Percentiles rank a stretch among this genome's conserved stretches.
phyloP scores from a whole-genome alignment of 2,888 invertebrate genomes.

The Ornithoptera alexandrae region DNA sequence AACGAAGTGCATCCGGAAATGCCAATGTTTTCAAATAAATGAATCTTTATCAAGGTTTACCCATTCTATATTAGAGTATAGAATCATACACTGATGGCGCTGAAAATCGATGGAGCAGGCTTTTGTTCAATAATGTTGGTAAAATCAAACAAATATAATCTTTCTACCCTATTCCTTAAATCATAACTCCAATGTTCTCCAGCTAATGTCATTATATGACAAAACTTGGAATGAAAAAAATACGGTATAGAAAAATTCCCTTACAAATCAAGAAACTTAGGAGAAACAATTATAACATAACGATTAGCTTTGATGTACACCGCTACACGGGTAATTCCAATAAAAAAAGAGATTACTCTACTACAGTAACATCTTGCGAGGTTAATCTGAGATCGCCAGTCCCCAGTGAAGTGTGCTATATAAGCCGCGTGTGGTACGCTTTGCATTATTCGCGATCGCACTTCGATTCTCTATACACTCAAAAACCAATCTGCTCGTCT shows the following conservation, averaged over 20 bases:
- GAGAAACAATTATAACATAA: constrained; percentile 4
- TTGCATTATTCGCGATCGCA: constrained; percentile 11
- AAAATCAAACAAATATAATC: too few species aligned
- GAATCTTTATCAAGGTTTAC: too few species aligned
- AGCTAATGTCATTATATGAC: too few species aligned
- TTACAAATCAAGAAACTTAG: too few species aligned
- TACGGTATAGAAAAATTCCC: too few species aligned
- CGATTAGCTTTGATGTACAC: constrained; percentile 1
- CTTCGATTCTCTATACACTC: not conserved
- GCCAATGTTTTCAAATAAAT: too few species aligned
- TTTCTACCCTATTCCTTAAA: not conserved
- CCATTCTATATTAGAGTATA: too few species aligned
- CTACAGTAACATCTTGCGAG: constrained; percentile 14
- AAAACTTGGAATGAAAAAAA: too few species aligned
- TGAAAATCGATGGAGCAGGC: too few species aligned
- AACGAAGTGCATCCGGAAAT: too few species aligned
- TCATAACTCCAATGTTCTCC: not conserved
- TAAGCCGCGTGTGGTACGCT: constrained; percentile 17
- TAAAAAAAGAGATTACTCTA: constrained; percentile 13
- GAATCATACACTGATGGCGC: too few species aligned
- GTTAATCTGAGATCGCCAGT: constrained; percentile 19
- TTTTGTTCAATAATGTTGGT: too few species aligned
- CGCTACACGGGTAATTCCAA: constrained; percentile 11
- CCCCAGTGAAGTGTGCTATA: constrained; percentile 14
- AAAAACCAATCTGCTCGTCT: not conserved